Percentiles rank a stretch among this genome's conserved stretches.
Conservation (phyloP, 2,113 vertebrate genomes). For the Lophura nycthemera region DNA sequence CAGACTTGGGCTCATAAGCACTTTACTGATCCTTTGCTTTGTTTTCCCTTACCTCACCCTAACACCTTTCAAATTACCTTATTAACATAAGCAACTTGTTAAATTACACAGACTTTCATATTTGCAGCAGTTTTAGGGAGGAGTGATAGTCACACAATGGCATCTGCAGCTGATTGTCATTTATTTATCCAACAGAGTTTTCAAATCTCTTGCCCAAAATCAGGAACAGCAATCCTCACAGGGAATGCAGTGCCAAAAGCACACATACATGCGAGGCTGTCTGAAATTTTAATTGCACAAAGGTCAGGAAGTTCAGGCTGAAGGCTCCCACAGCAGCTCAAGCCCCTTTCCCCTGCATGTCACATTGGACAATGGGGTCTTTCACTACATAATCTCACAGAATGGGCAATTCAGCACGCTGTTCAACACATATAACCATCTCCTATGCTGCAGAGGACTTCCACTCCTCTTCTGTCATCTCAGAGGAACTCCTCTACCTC, state of each 20-base stretch:
- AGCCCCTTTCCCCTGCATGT: not conserved
- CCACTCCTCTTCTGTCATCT: not conserved
- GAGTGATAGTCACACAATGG: constrained; percentile 18
- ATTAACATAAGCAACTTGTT: not conserved
- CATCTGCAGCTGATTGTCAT: constrained; percentile 30
- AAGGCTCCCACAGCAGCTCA: not conserved
- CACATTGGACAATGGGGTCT: not conserved
- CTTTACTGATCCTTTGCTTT: constrained; percentile 1
- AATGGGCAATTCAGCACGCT: not conserved
- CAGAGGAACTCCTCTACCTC: not conserved
- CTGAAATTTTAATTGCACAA: constrained; percentile 57
- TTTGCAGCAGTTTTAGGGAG: not conserved
- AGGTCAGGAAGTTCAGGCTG: constrained; percentile 19
- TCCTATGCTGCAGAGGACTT: not conserved
- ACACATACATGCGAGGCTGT: not conserved
- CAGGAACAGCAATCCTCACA: not conserved
- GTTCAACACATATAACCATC: not conserved
- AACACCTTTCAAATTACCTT: constrained; percentile 53
- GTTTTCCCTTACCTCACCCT: constrained; percentile 57
- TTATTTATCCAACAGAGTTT: constrained; percentile 48
- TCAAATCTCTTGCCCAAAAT: constrained; percentile 31
- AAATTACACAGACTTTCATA: not conserved
- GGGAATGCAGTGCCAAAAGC: constrained; percentile 8
- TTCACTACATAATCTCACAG: constrained; percentile 1
- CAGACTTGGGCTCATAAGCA: constrained; percentile 10